A percentile compares a stretch with the other conserved stretches of the same genome.
These are phyloP conservation scores for Linurgus olivaceus DNA, from an alignment of 2,797 vertebrate genomes.

Conservation along the genomic window DNA sequence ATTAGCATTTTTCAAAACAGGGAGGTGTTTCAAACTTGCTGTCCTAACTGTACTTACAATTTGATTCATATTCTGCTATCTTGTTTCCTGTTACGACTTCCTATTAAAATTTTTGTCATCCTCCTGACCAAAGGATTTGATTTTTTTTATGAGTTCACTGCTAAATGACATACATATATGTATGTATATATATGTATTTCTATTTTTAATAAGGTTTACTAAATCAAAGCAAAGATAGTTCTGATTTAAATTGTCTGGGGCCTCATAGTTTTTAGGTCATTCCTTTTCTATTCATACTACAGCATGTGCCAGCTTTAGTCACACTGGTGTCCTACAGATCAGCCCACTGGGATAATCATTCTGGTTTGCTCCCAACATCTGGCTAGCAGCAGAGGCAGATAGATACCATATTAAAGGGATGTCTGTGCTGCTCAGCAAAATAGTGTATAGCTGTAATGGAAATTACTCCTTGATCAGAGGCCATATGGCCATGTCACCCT, in stretches of 20 bases:
- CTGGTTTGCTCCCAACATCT: slow-evolving; percentile 8
- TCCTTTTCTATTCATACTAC: neutral
- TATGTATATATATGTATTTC: neutral
- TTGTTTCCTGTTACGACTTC: neutral
- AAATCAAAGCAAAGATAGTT: neutral
- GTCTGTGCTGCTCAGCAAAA: slow-evolving; percentile 11
- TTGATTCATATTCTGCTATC: neutral
- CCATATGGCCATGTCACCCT: neutral
- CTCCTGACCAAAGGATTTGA: neutral
- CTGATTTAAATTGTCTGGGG: neutral
- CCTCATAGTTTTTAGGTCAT: neutral
- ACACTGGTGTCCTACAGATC: neutral
- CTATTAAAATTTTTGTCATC: neutral
- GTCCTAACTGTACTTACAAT: neutral
- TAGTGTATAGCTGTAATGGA: neutral
- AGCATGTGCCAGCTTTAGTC: neutral
- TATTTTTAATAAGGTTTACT: neutral
- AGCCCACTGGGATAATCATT: neutral
- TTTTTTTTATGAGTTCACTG: neutral
- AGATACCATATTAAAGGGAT: neutral
- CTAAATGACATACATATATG: neutral
- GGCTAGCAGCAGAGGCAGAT: neutral
- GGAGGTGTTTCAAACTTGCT: neutral
- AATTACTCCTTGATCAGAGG: neutral
- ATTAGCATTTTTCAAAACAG: neutral